phyloP scores from a whole-genome alignment of 2,888 invertebrate genomes.

The Trissolcus japonicus region DNA sequence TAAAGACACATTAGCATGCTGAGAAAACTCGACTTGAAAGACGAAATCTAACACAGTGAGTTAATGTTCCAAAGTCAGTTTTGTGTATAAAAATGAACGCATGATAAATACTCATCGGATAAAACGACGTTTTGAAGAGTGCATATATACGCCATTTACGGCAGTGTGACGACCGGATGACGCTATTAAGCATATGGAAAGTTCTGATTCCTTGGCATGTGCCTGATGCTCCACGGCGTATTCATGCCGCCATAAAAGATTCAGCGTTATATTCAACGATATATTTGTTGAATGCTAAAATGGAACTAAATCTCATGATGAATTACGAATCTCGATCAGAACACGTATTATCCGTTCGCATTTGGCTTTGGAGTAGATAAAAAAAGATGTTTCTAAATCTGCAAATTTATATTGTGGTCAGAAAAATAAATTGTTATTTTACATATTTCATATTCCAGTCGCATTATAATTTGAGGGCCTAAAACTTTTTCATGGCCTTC shows the following conservation, averaged over 20 bases:
- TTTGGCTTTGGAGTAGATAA: too few species aligned
- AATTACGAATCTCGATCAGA: background rate
- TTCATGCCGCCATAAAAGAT: conserved; percentile 53
- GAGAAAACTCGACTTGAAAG: background rate
- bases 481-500: too few species aligned
- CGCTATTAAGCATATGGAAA: conserved; percentile 54
- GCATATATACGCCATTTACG: conserved; percentile 41
- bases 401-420: too few species aligned
- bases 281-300: conserved; percentile 41
- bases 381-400: too few species aligned
- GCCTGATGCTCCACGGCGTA: conserved; percentile 40
- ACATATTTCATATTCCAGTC: too few species aligned
- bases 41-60: conserved; percentile 22
- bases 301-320: conserved; percentile 7
- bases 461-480: too few species aligned
- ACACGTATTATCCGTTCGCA: too few species aligned
- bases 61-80: conserved; percentile 28
- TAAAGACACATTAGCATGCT: conserved; percentile 12
- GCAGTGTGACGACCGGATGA: conserved; percentile 49
- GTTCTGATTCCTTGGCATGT: conserved; percentile 42
- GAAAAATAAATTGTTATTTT: too few species aligned
- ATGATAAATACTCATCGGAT: conserved; percentile 46
- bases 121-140: conserved; percentile 33
- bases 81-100: conserved; percentile 27
- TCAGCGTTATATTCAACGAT: conserved; percentile 36